A percentile compares a stretch with the other conserved stretches of the same genome.
These are phyloP conservation scores for Caenorhabditis remanei DNA, from an alignment of 1,140 invertebrate species.

Conservation along the genomic window DNA sequence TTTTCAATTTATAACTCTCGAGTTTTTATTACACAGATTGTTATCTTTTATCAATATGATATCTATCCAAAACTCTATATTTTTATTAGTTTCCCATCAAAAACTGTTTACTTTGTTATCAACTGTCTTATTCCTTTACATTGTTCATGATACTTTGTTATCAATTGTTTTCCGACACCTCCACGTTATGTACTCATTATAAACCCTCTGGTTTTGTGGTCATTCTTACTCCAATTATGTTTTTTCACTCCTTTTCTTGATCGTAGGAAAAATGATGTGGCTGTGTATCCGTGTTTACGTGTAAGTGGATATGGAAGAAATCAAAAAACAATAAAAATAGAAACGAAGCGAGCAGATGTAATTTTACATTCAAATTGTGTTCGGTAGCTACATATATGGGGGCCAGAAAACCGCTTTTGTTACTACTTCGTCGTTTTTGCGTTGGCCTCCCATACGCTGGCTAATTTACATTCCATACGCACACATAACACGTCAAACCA, in stretches of 20 bases:
- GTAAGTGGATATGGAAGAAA: not conserved
- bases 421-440: slow-evolving; percentile 17
- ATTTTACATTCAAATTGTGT: slow-evolving; percentile 1
- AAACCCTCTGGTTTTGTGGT: too few relatives aligned
- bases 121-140: not conserved
- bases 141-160: too few relatives aligned
- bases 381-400: slow-evolving; percentile 10
- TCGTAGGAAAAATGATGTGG: not conserved
- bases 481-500: slow-evolving; percentile 45
- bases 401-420: slow-evolving; percentile 27
- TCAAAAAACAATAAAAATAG: slow-evolving; percentile 28
- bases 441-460: not conserved
- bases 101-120: not conserved
- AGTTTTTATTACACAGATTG: too few relatives aligned
- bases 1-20: too few relatives aligned
- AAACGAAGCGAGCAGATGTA: slow-evolving; percentile 24
- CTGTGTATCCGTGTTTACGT: too few relatives aligned
- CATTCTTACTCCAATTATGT: not conserved
- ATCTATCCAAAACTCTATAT: not conserved
- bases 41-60: not conserved
- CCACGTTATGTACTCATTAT: too few relatives aligned
- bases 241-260: not conserved
- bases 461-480: slow-evolving; percentile 49
- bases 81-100: not conserved
- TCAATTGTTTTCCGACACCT: too few relatives aligned